phyloP scores from a whole-genome alignment of 2,888 invertebrate species.

The Asteroscopus sphinx region DNA sequence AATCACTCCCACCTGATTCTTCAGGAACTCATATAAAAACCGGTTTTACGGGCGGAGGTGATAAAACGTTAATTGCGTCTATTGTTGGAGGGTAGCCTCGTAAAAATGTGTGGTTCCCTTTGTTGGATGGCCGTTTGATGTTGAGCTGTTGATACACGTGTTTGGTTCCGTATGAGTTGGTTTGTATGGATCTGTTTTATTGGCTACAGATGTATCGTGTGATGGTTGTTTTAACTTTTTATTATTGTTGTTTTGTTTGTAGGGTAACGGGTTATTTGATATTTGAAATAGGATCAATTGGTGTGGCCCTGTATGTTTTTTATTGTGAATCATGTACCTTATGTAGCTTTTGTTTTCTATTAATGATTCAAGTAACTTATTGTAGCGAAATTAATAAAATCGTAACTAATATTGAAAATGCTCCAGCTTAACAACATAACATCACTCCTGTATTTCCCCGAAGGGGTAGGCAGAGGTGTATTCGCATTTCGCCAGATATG shows the following conservation, averaged over 20 bases:
- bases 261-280: too few relatives aligned
- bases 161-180: slow-evolving; percentile 23
- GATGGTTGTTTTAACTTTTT: neutral
- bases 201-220: slow-evolving; percentile 13
- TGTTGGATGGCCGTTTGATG: slow-evolving; percentile 51
- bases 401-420: too few relatives aligned
- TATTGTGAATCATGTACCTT: too few relatives aligned
- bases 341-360: too few relatives aligned
- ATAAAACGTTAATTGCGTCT: slow-evolving; percentile 68
- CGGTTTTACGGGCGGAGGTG: slow-evolving; percentile 59
- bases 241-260: neutral
- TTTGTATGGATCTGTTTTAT: slow-evolving; percentile 31
- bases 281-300: too few relatives aligned
- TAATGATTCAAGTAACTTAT: too few relatives aligned
- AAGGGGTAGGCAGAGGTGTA: too few relatives aligned
- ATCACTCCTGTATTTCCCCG: too few relatives aligned
- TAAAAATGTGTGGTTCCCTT: slow-evolving; percentile 63
- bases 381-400: too few relatives aligned
- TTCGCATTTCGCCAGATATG: too few relatives aligned
- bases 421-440: too few relatives aligned
- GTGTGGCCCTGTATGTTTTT: too few relatives aligned
- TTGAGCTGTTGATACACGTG: slow-evolving; percentile 42
- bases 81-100: slow-evolving; percentile 61
- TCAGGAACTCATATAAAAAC: slow-evolving; percentile 54
- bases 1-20: slow-evolving; percentile 45